Conservation (phyloP, 2,888 invertebrate genomes). For the Drosophila bunnanda region DNA sequence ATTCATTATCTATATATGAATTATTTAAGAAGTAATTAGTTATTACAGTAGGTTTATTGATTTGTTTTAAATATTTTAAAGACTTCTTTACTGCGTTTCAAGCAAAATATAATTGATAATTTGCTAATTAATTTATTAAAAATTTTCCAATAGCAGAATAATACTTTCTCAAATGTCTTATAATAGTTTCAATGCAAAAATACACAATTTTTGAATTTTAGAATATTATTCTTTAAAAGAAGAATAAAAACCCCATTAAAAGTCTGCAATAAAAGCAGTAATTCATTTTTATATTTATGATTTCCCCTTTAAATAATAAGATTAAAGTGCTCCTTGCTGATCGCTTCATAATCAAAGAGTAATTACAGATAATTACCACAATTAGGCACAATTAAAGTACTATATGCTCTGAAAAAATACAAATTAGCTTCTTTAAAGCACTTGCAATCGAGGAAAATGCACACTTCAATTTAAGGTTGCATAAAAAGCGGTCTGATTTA, state of each 20-base stretch:
- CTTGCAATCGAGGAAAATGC: slow-evolving; percentile 6
- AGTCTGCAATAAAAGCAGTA: neutral
- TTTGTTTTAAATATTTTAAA: too few relatives aligned
- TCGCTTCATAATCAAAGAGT: neutral
- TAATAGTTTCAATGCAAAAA: too few relatives aligned
- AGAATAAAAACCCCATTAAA: neutral
- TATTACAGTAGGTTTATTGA: too few relatives aligned
- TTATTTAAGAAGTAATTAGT: too few relatives aligned
- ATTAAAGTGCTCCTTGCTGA: slow-evolving; percentile 3
- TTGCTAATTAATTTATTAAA: too few relatives aligned
- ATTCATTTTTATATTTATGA: slow-evolving; percentile 1
- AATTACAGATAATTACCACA: slow-evolving; percentile 21
- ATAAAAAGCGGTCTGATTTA: slow-evolving; percentile 33
- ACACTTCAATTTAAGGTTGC: slow-evolving; percentile 32
- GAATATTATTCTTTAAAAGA: too few relatives aligned
- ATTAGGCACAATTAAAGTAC: slow-evolving; percentile 10
- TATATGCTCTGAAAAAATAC: slow-evolving; percentile 9
- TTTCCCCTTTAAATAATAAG: neutral
- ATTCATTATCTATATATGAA: too few relatives aligned
- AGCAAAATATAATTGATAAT: too few relatives aligned
- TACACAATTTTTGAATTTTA: too few relatives aligned
- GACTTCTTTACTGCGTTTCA: too few relatives aligned
- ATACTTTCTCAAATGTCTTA: too few relatives aligned
- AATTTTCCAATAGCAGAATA: too few relatives aligned
- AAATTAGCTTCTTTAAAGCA: slow-evolving; percentile 17